Conservation (phyloP, 2,113 vertebrate species). For the Rhineura floridana region DNA sequence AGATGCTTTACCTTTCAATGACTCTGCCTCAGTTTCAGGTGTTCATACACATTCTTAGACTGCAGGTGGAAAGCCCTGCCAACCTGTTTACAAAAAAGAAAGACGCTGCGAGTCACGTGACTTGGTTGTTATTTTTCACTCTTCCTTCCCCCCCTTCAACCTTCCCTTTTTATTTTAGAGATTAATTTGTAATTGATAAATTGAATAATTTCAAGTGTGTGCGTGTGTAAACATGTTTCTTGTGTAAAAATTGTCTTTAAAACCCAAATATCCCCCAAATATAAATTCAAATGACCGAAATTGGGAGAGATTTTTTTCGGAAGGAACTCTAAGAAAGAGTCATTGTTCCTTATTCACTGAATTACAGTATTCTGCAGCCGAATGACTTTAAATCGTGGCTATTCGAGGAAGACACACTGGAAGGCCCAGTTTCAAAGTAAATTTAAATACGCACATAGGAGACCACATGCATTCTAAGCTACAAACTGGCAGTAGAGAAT, state of each 20-base stretch:
- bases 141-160: not conserved
- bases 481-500: constrained; percentile 52
- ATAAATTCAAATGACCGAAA: not conserved
- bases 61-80: not conserved
- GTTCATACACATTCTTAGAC: not conserved
- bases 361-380: not conserved
- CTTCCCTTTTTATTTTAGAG: not conserved
- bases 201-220: not conserved
- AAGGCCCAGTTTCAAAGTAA: constrained; percentile 24
- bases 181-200: not conserved
- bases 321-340: not conserved
- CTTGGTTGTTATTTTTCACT: not conserved
- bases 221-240: not conserved
- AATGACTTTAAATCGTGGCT: not conserved
- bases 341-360: not conserved
- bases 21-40: not conserved
- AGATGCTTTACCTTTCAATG: not conserved
- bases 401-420: not conserved
- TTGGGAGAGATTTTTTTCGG: not conserved
- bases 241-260: too few species aligned
- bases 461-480: constrained; percentile 41
- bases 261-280: not conserved
- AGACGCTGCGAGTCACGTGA: not conserved
- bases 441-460: not conserved
- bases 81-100: too few species aligned